Base-by-base conservation (phyloP, 2,113 vertebrate species). In the Azemiops feae region DNA sequence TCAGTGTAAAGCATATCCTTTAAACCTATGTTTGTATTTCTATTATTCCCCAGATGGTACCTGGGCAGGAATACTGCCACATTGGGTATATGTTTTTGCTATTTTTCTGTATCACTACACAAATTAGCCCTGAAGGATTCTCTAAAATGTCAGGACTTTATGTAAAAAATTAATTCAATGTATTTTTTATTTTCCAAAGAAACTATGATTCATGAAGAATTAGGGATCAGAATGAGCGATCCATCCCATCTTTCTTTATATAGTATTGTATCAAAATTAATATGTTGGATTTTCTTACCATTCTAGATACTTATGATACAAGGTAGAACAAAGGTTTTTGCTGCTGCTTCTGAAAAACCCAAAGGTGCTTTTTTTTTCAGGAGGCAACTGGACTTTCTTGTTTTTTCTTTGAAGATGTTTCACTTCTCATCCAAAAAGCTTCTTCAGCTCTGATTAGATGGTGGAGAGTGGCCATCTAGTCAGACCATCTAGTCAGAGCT, bases 1-100 rank as follows among this genome's bases (percentile, higher is more conserved):
- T 93, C 92, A 95, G 95, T 94, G 95, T 96, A 89, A 91, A 96
- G 95, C 92, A 87, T 92, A 18, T 87, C 92, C 96, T 96, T 95
- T 91, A 95, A 92, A 39, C 2, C 47, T 94, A 34, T 90, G 10
- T 90, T 92, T 96, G 69, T 89, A 96, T 93, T 96, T 52, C 25
- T 88, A 25, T 93, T 95, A 92, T 12, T 95, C 85, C 43, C 92
- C n/a, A 85, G 55, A 86, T 54, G 43, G 88, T n/a, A 81, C 23
- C 14, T 50, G 2, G 39, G 74, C 94, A 50, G 89, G 96, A 95
- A 95, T 2, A 34, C 9, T 92, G 53, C 53, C 20, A 60, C 0
- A 0, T 39, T 25, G 89, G 91, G 74, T 50, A 12, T 94, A 30
- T 88, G 20, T 43, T 52, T 81, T 0, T 0, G 2, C 1, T 88